Evolutionary conservation across 2,888 invertebrate species (phyloP), one percentile per base, ranked within the genome.

Genomic region (Nineta flava): DNA sequence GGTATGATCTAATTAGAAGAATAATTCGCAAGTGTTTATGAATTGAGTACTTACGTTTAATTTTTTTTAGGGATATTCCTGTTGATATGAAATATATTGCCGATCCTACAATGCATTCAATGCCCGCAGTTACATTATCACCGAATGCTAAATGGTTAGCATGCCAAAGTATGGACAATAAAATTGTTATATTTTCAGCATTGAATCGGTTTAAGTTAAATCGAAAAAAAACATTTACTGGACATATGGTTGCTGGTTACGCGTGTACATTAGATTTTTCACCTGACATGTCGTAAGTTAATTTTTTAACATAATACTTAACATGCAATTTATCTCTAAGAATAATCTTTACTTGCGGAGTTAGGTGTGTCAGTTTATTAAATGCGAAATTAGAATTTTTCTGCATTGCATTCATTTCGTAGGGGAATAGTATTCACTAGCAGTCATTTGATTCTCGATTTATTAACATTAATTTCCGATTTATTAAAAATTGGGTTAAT

Each of bases 41-140:
- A 26, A 19, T 19, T 3, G 5, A 3, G 19, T 5, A 19, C 5
- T 5, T 19, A 10, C 6, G 10, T 35, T 35, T 6, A 4, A 3
- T 13, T 5, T 47, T 50, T 55, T 56, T 6, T 63, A 75, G 75
- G 76, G 91, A 92, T 63, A 92, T 92, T 60, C 92, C 92, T 0
- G 99, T 99, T 1, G 99, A 99, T 67, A 99, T 99, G 87, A 99
- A 99, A 66, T 95, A 99, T 67, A 97, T 99, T 55, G 99, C 99
- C 1, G 99, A 99, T 69, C 97, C 99, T 0, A 83, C 92, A 0
- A 95, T 99, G 93, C 99, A 99, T 69, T 96, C 97, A 5, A 91
- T 99, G 82, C 99, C 99, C 0, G 86, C 94, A 0, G 96, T 97
- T 0, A 90, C 93, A 0, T 76, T 85, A 6, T 86, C 96, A 0